Evolutionary conservation across 2,888 invertebrate species (phyloP).

Genomic region (Suillia variegata): DNA sequence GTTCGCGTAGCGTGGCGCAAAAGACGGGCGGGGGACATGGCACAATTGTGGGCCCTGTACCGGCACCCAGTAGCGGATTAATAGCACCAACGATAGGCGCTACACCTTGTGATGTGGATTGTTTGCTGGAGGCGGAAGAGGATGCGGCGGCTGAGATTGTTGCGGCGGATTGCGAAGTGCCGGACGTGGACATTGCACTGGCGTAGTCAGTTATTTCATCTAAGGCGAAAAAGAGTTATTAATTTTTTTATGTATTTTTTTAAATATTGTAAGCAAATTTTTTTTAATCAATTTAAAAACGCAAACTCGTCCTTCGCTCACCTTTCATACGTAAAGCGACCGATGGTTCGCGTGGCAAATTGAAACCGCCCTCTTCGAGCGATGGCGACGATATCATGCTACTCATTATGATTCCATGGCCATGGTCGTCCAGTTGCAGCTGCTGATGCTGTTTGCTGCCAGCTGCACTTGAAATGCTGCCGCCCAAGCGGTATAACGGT

Average conservation of each 20-base stretch:
- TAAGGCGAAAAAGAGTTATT: constrained; percentile 49
- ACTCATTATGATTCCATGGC: constrained; percentile 55
- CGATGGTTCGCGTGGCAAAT: constrained; percentile 59
- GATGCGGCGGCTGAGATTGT: constrained; percentile 12
- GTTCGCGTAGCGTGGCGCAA: constrained; percentile 65
- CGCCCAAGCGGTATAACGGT: constrained; percentile 52
- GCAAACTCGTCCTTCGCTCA: constrained; percentile 27
- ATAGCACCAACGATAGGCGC: constrained; percentile 60
- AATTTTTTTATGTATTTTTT: too few relatives aligned
- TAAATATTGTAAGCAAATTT: too few relatives aligned
- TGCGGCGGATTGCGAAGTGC: constrained; percentile 32
- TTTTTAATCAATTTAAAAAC: too few relatives aligned
- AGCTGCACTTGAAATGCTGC: constrained; percentile 40
- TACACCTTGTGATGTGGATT: constrained; percentile 59
- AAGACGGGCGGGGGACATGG: constrained; percentile 73
- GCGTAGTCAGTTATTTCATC: constrained; percentile 68
- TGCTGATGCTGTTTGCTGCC: too few relatives aligned
- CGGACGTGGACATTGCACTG: constrained; percentile 37
- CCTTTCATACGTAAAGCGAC: constrained; percentile 60
- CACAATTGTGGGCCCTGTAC: constrained; percentile 45
- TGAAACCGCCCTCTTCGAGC: constrained; percentile 60
- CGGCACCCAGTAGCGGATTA: constrained; percentile 33
- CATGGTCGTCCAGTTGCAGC: constrained; percentile 54
- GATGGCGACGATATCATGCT: constrained; percentile 61
- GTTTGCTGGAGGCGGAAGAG: not conserved